These are phyloP conservation scores for Octodon degus DNA, from an alignment of 2,113 vertebrate genomes.

Conservation along the genomic window DNA sequence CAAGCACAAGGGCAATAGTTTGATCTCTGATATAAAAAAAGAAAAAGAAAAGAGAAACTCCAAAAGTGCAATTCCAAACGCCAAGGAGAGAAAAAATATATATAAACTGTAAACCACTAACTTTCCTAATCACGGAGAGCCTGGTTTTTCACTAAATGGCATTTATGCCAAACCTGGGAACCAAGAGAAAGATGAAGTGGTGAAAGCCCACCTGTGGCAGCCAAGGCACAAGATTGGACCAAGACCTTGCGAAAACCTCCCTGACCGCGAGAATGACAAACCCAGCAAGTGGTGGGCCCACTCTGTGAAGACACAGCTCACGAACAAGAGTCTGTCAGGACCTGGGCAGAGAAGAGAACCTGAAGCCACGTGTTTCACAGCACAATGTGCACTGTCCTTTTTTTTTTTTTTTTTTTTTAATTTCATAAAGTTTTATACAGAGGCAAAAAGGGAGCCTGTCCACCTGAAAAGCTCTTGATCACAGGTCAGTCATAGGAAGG, in stretches of 20 bases:
- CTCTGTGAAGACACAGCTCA: constrained; percentile 99
- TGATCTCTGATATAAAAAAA: background rate
- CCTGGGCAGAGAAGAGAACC: constrained; percentile 92
- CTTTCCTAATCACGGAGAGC: constrained; percentile 98
- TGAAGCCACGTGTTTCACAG: constrained; percentile 37
- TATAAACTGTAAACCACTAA: constrained; percentile 97
- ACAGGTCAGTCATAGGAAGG: background rate
- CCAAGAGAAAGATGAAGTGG: constrained; percentile 92
- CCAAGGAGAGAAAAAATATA: constrained; percentile 93
- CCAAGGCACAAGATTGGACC: constrained; percentile 96
- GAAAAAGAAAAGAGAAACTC: background rate
- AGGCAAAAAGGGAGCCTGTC: constrained; percentile 66
- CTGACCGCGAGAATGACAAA: constrained; percentile 97
- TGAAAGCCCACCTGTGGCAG: constrained; percentile 97
- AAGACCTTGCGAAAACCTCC: constrained; percentile 97
- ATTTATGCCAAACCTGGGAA: constrained; percentile 92
- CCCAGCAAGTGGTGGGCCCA: constrained; percentile 99
- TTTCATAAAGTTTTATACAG: constrained; percentile 84
- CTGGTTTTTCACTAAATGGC: constrained; percentile 97
- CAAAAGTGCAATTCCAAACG: constrained; percentile 94
- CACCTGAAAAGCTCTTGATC: constrained; percentile 52
- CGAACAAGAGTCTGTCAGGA: constrained; percentile 99
- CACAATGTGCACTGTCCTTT: constrained; percentile 77
- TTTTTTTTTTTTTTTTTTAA: background rate
- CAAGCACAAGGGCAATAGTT: background rate